Evolutionary conservation across 2,113 vertebrate species (phyloP).

Genomic region (Rousettus leschenaultii): DNA sequence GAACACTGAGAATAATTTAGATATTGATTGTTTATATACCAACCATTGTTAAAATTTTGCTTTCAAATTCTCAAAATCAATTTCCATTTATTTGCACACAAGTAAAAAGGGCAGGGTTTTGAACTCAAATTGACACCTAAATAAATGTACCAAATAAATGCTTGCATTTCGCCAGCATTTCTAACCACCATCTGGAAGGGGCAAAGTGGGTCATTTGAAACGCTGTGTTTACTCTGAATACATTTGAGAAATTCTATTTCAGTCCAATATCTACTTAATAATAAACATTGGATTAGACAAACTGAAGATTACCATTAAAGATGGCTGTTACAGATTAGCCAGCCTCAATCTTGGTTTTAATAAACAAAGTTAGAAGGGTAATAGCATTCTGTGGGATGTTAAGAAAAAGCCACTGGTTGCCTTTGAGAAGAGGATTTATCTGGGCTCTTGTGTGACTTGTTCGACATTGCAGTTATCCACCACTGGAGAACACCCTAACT

Average conservation of each 20-base stretch:
- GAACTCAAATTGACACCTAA: conserved; percentile 58
- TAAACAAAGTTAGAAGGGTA: background rate
- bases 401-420: background rate
- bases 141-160: conserved; percentile 50
- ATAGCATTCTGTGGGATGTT: background rate
- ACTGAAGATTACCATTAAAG: background rate
- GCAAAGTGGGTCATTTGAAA: conserved; percentile 60
- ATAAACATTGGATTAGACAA: conserved; percentile 46
- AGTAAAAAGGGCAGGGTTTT: conserved; percentile 52
- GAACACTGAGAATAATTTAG: background rate
- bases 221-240: conserved; percentile 69
- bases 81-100: conserved; percentile 65
- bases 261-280: conserved; percentile 60
- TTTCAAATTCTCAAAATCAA: conserved; percentile 42
- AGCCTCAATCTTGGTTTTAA: background rate
- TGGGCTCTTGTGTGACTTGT: background rate
- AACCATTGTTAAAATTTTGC: conserved; percentile 21
- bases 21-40: background rate
- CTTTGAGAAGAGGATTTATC: background rate
- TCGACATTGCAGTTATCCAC: background rate
- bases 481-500: background rate
- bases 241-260: conserved; percentile 68
- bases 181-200: conserved; percentile 64
- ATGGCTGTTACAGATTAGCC: background rate
- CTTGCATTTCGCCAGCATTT: conserved; percentile 61